Evolutionary conservation across 2,113 vertebrate species (phyloP).

Genomic region (human): DNA sequence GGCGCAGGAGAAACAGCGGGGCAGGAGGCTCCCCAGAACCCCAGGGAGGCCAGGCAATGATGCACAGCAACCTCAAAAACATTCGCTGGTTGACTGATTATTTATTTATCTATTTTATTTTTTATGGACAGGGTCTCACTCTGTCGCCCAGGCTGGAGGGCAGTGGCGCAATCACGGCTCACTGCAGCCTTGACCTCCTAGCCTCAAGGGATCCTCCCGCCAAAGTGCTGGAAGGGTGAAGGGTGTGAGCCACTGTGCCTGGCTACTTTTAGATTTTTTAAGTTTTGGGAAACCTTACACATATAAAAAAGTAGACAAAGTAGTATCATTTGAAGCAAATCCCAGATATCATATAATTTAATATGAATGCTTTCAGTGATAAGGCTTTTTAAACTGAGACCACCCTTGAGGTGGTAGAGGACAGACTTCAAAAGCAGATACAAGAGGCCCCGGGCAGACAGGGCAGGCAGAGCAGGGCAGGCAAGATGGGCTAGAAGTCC

Average conservation of each 20-base stretch:
- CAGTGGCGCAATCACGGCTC: no score
- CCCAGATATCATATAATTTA: no score
- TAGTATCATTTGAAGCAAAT: not conserved
- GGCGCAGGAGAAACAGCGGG: not conserved
- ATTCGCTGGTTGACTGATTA: no score
- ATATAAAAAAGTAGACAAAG: not conserved
- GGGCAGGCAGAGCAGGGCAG: not conserved
- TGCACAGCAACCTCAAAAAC: not conserved
- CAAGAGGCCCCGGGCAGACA: not conserved
- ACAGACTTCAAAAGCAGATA: no score
- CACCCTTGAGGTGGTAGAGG: fast-evolving
- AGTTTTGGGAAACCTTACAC: not conserved
- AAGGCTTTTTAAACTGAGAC: not conserved
- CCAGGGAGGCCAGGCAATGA: not conserved
- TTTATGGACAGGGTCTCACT: no score
- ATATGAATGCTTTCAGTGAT: not conserved
- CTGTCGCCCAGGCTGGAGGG: no score
- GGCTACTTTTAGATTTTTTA: not conserved
- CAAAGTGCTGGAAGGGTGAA: no score
- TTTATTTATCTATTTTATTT: no score
- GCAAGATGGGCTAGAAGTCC: not conserved
- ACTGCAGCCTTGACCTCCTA: no score
- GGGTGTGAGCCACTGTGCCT: no score
- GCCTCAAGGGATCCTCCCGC: no score
- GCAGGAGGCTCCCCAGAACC: not conserved